Conservation (phyloP, 2,888 invertebrate genomes). For the Catocala fraxini region DNA sequence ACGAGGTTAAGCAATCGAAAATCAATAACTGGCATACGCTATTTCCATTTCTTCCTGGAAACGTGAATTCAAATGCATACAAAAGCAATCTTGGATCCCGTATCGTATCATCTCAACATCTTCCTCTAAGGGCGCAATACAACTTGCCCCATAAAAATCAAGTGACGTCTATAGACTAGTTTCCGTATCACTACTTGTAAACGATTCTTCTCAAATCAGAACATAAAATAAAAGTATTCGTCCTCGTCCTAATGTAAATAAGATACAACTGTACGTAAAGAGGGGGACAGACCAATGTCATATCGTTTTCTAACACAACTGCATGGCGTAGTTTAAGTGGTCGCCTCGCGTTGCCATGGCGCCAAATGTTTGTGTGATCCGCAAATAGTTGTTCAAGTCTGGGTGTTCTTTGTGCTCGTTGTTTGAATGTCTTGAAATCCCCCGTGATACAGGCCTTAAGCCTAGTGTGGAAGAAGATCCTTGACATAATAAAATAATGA, state of each 20-base stretch:
- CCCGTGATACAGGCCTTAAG: too few relatives aligned
- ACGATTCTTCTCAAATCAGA: conserved; percentile 17
- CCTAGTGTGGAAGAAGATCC: too few relatives aligned
- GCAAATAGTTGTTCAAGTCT: too few relatives aligned
- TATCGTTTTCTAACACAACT: too few relatives aligned
- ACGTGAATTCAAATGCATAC: not conserved
- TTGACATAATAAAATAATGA: too few relatives aligned
- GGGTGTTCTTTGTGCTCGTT: too few relatives aligned
- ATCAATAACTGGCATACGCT: not conserved
- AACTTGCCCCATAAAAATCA: conserved; percentile 19
- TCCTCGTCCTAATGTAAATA: conserved; percentile 6
- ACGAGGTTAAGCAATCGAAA: too few relatives aligned
- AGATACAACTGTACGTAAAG: conserved; percentile 7
- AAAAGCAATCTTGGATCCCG: conserved; percentile 7
- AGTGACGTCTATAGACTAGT: conserved; percentile 14
- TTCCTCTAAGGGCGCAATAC: conserved; percentile 13
- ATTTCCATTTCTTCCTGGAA: too few relatives aligned
- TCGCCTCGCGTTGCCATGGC: too few relatives aligned
- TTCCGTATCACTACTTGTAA: conserved; percentile 19
- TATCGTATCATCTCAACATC: conserved; percentile 10
- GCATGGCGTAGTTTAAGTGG: too few relatives aligned
- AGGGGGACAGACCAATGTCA: not conserved
- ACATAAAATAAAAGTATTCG: conserved; percentile 20
- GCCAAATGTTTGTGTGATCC: too few relatives aligned
- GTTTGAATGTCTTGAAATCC: too few relatives aligned